phyloP scores from a whole-genome alignment of 2,113 vertebrate species.

The Aviceda subcristata region DNA sequence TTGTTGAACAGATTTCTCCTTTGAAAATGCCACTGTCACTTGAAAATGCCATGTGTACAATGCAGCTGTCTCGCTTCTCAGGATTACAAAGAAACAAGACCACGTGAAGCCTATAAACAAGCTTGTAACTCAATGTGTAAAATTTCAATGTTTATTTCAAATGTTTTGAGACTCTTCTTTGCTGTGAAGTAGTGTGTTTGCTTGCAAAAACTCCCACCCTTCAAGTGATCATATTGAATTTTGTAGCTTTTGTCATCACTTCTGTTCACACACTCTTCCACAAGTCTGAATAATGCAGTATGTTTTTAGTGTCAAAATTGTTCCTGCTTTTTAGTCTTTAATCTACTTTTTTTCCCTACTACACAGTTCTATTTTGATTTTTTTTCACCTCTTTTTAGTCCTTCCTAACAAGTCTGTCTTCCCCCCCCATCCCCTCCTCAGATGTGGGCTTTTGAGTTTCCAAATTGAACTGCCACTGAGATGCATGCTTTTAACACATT shows the following conservation, averaged over 20 bases:
- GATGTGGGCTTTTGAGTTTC: background rate
- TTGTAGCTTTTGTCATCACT: conserved; percentile 46
- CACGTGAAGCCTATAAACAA: conserved; percentile 5
- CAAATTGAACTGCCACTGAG: background rate
- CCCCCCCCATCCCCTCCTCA: background rate
- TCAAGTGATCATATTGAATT: conserved; percentile 12
- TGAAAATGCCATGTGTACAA: conserved; percentile 22
- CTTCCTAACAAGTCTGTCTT: background rate
- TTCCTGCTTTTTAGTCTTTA: background rate
- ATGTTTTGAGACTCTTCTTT: conserved; percentile 18
- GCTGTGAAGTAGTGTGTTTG: background rate
- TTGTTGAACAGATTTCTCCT: conserved; percentile 11
- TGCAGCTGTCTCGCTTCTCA: conserved; percentile 28
- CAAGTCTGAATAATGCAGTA: background rate
- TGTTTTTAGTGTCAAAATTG: background rate
- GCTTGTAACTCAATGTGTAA: background rate
- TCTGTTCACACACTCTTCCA: conserved; percentile 3
- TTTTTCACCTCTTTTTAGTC: background rate
- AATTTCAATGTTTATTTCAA: conserved; percentile 31
- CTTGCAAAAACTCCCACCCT: background rate
- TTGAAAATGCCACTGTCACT: conserved; percentile 33
- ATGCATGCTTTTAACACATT: background rate
- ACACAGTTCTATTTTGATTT: background rate
- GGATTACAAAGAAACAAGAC: background rate
- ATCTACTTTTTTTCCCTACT: background rate